A percentile compares a stretch with the other conserved stretches of the same genome.
These are phyloP conservation scores for Allophyes oxyacanthae DNA, from an alignment of 2,888 invertebrate genomes.

Conservation along the genomic window DNA sequence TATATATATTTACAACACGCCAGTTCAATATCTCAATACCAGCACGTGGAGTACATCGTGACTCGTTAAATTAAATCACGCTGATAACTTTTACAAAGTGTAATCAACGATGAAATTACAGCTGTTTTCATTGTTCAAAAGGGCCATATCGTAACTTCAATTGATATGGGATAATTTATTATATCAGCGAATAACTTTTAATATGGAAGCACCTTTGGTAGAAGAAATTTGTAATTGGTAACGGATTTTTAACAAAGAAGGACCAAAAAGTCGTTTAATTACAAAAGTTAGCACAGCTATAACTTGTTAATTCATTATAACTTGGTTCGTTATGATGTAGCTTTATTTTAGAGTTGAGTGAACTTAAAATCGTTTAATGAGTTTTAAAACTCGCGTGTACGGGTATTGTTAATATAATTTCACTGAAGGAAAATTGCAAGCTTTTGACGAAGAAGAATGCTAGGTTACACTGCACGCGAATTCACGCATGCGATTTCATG, in stretches of 20 bases:
- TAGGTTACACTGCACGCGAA: too few species aligned
- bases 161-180: conserved; percentile 27
- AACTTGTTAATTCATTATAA: conserved; percentile 73
- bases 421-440: too few species aligned
- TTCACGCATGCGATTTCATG: too few species aligned
- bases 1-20: conserved; percentile 1
- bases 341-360: conserved; percentile 62
- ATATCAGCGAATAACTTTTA: too few species aligned
- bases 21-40: conserved; percentile 10
- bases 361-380: conserved; percentile 64
- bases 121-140: conserved; percentile 21
- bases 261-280: conserved; percentile 60
- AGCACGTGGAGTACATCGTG: conserved; percentile 1
- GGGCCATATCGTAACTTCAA: too few species aligned
- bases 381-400: conserved; percentile 30
- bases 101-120: conserved; percentile 27
- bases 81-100: conserved; percentile 29
- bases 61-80: conserved; percentile 44
- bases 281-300: conserved; percentile 54
- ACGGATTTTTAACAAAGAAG: conserved; percentile 56
- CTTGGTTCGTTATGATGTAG: conserved; percentile 68
- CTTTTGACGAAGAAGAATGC: too few species aligned
- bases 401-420: too few species aligned
- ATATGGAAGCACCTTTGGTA: too few species aligned
- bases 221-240: conserved; percentile 55